A percentile compares a stretch with the other conserved stretches of the same genome.
Evolutionary conservation across 2,797 vertebrate species (phyloP).

Genomic region (Rhyacichthys aspro): DNA sequence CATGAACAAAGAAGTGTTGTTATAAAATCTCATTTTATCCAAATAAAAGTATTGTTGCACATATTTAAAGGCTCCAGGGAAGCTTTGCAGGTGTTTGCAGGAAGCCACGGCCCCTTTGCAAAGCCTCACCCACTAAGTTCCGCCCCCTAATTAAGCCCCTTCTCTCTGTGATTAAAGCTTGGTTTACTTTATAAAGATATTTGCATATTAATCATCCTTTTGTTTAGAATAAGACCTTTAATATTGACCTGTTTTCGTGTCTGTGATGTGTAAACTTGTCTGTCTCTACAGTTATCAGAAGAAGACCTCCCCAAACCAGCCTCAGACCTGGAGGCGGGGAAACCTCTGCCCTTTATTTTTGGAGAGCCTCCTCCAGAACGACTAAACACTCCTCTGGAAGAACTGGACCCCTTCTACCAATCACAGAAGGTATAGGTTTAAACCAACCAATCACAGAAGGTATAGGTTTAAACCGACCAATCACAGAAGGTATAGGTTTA

Average conservation of each 20-base stretch:
- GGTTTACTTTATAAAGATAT: no score
- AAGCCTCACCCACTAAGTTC: no score
- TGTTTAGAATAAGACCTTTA: neutral
- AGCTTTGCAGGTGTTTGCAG: no score
- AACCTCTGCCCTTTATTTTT: conserved; percentile 90
- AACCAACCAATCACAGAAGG: neutral
- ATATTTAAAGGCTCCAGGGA: no score
- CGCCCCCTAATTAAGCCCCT: no score
- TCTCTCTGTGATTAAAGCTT: no score
- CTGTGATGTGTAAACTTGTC: conserved; percentile 1
- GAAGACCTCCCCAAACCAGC: conserved; percentile 84
- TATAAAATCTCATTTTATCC: no score
- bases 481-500: conserved; percentile 63
- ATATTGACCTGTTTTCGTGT: neutral
- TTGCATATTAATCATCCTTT: no score
- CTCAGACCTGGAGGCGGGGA: conserved; percentile 91
- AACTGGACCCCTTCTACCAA: conserved; percentile 92
- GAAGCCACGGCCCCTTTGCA: no score
- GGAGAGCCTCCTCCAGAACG: conserved; percentile 87
- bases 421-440: conserved; percentile 83
- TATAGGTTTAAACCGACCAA: neutral
- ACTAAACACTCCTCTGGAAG: conserved; percentile 88
- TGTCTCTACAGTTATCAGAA: conserved; percentile 74
- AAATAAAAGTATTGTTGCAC: no score
- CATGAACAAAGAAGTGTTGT: no score